Evolutionary conservation across 2,113 vertebrate species (phyloP), one percentile per base, ranked within the genome.

Genomic region (Hemibagrus wyckioides): DNA sequence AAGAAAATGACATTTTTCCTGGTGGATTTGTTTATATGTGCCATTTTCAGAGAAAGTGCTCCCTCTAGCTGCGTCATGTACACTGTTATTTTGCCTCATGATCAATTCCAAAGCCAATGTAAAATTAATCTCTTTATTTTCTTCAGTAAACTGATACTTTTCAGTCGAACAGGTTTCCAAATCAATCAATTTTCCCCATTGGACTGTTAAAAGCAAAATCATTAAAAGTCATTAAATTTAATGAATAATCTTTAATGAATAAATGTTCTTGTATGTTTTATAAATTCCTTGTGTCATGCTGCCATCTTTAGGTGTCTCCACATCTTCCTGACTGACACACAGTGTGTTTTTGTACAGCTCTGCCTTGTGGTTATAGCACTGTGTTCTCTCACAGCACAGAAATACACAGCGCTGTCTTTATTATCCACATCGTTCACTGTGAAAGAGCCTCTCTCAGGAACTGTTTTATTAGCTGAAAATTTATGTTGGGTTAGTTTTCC

Each of bases 301-400:
- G n/a, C 77, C 77, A 15, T 5, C 50, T 81, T 39, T 5, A 57
- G 75, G 28, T 52, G 41, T 52, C 28, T 77, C 5, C 1, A 52
- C 2, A 23, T 6, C 19, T 21, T 14, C 4, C 1, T 36, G 3
- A 56, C 85, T 61, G 17, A 54, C 69, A 73, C 3, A 39, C 33
- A 69, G 30, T 19, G 23, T 9, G 80, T 81, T 87, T 87, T 89
- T 86, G 88, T 87, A 81, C 59, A 87, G 77, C 88, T 75, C 65
- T 85, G 25, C 28, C 69, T 14, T 44, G 41, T 84, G 23, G 79
- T 56, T 89, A 36, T 89, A 48, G 11, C 88, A 89, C 82, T 67
- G 91, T 92, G 89, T 83, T 89, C 14, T 21, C 65, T 84, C 44
- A 90, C 89, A 7, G 87, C 79, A 33, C 91, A 92, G 83, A 92